A percentile compares a stretch with the other conserved stretches of the same genome.
Evolutionary conservation across 2,888 invertebrate species (phyloP).

Genomic region (Dione juno): DNA sequence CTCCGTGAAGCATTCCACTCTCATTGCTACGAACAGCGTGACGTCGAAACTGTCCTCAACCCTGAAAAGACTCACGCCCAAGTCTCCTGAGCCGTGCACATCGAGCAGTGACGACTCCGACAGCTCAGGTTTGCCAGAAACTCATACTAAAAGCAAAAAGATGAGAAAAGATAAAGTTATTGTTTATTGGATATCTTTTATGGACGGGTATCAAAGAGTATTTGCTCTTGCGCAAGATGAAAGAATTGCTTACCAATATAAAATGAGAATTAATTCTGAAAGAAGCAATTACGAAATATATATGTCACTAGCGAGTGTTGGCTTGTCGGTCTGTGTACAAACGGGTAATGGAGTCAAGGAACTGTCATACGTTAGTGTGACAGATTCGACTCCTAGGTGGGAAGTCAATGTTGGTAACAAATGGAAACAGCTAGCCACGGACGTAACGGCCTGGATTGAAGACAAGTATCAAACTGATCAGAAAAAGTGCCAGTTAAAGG

Average conservation of each 20-base stretch:
- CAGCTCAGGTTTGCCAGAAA: constrained; percentile 73
- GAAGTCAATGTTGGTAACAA: constrained; percentile 90
- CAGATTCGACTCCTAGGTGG: constrained; percentile 90
- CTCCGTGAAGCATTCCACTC: constrained; percentile 84
- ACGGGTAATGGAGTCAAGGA: constrained; percentile 80
- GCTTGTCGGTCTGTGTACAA: constrained; percentile 84
- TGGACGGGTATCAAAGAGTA: constrained; percentile 89
- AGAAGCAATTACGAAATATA: constrained; percentile 87
- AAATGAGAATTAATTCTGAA: constrained; percentile 85
- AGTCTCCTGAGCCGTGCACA: constrained; percentile 78
- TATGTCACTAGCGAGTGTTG: constrained; percentile 87
- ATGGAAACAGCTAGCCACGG: constrained; percentile 91
- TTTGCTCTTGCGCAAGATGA: constrained; percentile 90
- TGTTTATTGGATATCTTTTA: constrained; percentile 92
- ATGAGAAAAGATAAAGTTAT: constrained; percentile 89
- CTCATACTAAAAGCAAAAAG: constrained; percentile 81
- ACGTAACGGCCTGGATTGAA: constrained; percentile 91
- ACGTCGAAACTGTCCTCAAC: constrained; percentile 82
- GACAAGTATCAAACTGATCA: constrained; percentile 88
- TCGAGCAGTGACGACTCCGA: constrained; percentile 86
- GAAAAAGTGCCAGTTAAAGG: constrained; percentile 89
- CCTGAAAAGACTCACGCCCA: constrained; percentile 79
- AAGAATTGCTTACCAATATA: constrained; percentile 85
- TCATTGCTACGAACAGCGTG: constrained; percentile 74
- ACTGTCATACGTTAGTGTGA: constrained; percentile 86